Evolutionary conservation across 1,140 invertebrate genomes (phyloP).

Genomic region (Hesperophylax magnus): DNA sequence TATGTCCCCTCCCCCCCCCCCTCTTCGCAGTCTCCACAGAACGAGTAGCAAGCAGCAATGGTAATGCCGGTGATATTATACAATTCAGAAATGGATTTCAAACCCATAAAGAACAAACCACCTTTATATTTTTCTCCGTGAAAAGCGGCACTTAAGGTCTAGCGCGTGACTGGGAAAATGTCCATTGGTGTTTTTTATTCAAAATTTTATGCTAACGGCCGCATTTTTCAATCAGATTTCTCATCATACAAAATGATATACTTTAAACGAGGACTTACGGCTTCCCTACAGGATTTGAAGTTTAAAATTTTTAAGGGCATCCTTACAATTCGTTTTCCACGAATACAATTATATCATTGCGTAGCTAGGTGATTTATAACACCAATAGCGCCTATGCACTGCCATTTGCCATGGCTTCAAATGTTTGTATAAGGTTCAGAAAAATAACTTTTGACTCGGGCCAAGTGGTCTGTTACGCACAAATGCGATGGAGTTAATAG

Average conservation of each 20-base stretch:
- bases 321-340: too few relatives aligned
- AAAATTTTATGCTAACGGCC: slow-evolving; percentile 8
- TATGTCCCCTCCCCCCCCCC: too few relatives aligned
- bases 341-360: background rate
- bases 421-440: too few relatives aligned
- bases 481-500: too few relatives aligned
- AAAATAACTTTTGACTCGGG: too few relatives aligned
- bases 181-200: background rate
- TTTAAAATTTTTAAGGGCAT: too few relatives aligned
- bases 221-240: background rate
- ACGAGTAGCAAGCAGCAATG: background rate
- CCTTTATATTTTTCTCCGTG: slow-evolving; percentile 2
- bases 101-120: slow-evolving; percentile 4
- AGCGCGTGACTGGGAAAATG: slow-evolving; percentile 1
- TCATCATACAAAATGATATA: background rate
- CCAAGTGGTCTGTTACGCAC: too few relatives aligned
- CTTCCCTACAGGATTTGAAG: too few relatives aligned
- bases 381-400: background rate
- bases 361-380: background rate
- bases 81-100: slow-evolving; percentile 4
- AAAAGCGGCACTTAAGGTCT: slow-evolving; percentile 11
- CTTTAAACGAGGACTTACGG: background rate
- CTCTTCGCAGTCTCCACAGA: too few relatives aligned
- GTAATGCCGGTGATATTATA: background rate
- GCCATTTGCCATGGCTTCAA: too few relatives aligned